Evolutionary conservation across 2,888 invertebrate species (phyloP), one percentile per base, ranked within the genome.

Genomic region (Thymelicus lineola): DNA sequence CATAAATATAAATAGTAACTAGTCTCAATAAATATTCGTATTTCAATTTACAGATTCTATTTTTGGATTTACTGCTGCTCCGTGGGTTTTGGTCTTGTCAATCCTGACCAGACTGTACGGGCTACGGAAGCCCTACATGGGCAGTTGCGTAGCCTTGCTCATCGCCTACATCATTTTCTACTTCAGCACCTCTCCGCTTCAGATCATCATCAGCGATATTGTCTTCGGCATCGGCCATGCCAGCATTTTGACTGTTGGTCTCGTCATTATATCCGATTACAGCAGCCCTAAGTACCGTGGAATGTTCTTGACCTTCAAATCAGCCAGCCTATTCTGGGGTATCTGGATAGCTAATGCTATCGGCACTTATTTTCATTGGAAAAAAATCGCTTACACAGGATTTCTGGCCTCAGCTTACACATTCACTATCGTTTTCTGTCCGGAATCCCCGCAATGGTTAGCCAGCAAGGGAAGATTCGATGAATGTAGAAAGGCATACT

Each of bases 391-490:
- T 7, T 17, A 76, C 20, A 7, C 78, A 0, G 77, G 79, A 1
- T 81, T 81, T 35, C 38, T 67, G 4, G 79, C 76, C 45, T 74
- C 78, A 46, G 60, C 71, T 17, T 83, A 75, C 63, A 76, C 80
- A 36, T 46, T 81, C 14, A 72, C 73, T 1, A 65, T 75, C 6
- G 58, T 81, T 9, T 76, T 78, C n/a, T 83, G 82, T 84, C 85
- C 85, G 0, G 85, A 85, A 71, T 85, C 85, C 0, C 85, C 84
- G 0, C 80, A 80, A 20, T 86, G 85, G 86, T 75, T 85, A 9
- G 86, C 84, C 17, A 79, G 82, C 75, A 81, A 79, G 65, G 83
- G 85, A n/a, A 78, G 81, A 58, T 83, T 80, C 20, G 79, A 83
- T 0, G 85, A 85, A 70, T 83, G 85, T 70, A 80, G 79, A 4